Evolutionary conservation across 2,888 invertebrate species (phyloP).

Genomic region (Dolichopus griseipennis): DNA sequence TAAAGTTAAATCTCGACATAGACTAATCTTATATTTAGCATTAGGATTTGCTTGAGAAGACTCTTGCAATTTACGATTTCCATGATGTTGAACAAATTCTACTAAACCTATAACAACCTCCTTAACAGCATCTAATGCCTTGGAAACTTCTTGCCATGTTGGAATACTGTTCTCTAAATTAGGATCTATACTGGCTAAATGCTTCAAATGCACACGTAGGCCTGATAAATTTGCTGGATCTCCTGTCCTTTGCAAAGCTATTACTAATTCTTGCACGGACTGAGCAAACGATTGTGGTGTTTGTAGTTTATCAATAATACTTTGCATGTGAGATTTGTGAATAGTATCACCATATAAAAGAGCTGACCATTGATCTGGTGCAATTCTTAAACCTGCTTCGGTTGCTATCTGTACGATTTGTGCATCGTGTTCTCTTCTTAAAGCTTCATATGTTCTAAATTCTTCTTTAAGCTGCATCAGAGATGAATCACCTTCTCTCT

Average conservation of each 20-base stretch:
- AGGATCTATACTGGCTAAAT: slow-evolving; percentile 79
- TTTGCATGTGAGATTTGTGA: slow-evolving; percentile 97
- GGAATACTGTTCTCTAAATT: slow-evolving; percentile 60
- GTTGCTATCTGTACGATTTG: slow-evolving; percentile 98
- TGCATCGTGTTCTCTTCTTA: slow-evolving; percentile 92
- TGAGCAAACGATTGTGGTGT: slow-evolving; percentile 87
- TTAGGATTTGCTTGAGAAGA: slow-evolving; percentile 50
- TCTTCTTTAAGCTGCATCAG: slow-evolving; percentile 97
- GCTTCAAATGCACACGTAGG: slow-evolving; percentile 70
- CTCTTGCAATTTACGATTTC: slow-evolving; percentile 56
- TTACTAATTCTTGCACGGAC: slow-evolving; percentile 83
- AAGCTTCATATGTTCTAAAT: slow-evolving; percentile 86
- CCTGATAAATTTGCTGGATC: slow-evolving; percentile 76
- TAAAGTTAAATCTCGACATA: slow-evolving; percentile 76
- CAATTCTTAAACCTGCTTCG: slow-evolving; percentile 91
- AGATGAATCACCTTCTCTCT: slow-evolving; percentile 92
- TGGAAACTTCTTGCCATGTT: slow-evolving; percentile 55
- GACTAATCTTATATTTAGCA: slow-evolving; percentile 78
- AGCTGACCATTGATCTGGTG: slow-evolving; percentile 98
- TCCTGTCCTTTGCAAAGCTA: slow-evolving; percentile 76
- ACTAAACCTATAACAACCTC: slow-evolving; percentile 68
- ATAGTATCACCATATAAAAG: slow-evolving; percentile 89
- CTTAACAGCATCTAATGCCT: slow-evolving; percentile 58
- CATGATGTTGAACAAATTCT: slow-evolving; percentile 67
- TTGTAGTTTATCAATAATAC: slow-evolving; percentile 80